Evolutionary conservation across 1,140 invertebrate genomes (phyloP).

Genomic region (Philotrypesis tridentata): DNA sequence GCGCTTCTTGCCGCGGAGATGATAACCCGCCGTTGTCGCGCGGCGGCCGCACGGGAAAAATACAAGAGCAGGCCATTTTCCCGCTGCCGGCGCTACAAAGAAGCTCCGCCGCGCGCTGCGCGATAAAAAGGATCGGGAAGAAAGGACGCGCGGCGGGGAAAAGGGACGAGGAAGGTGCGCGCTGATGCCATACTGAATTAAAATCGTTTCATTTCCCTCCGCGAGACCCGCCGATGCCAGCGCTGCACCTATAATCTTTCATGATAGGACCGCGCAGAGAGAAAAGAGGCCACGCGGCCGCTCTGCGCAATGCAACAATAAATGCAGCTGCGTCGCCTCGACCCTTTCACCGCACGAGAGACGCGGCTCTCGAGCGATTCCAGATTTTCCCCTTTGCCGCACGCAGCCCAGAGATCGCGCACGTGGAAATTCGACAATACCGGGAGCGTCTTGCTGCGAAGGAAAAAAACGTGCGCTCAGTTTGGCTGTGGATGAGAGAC

Average conservation of each 20-base stretch:
- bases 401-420: neutral
- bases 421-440: conserved; percentile 42
- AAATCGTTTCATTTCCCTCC: conserved; percentile 37
- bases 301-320: conserved; percentile 10
- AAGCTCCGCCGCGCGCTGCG: neutral
- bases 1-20: neutral
- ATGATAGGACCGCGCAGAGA: conserved; percentile 26
- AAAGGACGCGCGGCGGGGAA: neutral
- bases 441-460: no score
- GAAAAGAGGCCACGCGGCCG: neutral
- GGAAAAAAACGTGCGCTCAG: no score
- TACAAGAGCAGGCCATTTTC: conserved; percentile 12
- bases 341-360: conserved; percentile 25
- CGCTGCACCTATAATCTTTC: conserved; percentile 39
- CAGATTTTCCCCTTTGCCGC: conserved; percentile 3
- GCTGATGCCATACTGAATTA: conserved; percentile 16
- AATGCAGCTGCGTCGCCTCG: conserved; percentile 37
- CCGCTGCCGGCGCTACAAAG: conserved; percentile 17
- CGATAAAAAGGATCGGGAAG: neutral
- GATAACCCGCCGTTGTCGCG: conserved; percentile 42
- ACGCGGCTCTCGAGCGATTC: no score
- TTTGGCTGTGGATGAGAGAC: no score
- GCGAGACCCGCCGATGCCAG: no score
- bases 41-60: conserved; percentile 2
- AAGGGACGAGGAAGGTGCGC: neutral